phyloP scores from a whole-genome alignment of 2,113 vertebrate species.

The Tiliqua scincoides region DNA sequence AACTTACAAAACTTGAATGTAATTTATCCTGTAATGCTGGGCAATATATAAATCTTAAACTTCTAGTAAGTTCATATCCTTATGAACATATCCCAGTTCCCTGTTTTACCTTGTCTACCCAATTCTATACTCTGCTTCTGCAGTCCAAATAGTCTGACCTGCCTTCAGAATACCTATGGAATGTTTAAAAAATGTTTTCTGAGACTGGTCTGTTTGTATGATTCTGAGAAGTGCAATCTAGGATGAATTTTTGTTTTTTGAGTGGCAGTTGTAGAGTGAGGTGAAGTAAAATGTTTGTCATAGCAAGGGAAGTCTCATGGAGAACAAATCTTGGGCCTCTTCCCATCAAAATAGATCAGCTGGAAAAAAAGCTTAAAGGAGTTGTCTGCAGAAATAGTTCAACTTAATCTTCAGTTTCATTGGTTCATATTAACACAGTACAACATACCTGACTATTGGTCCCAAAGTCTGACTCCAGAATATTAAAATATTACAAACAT shows the following conservation, averaged over 20 bases:
- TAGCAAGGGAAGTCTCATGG: neutral
- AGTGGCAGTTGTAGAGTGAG: constrained; percentile 13
- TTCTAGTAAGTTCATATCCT: constrained; percentile 31
- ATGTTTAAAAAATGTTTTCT: constrained; percentile 45
- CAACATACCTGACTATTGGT: constrained; percentile 34
- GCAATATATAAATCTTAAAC: constrained; percentile 54
- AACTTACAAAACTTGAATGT: constrained; percentile 51
- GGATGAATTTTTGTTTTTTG: constrained; percentile 26
- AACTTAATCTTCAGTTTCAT: constrained; percentile 40
- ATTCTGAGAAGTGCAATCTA: constrained; percentile 4
- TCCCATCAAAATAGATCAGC: constrained; percentile 39
- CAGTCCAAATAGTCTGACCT: constrained; percentile 44
- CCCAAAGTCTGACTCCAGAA: constrained; percentile 68
- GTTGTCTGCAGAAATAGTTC: constrained; percentile 38
- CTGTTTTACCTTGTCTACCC: neutral
- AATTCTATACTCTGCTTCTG: constrained; percentile 57
- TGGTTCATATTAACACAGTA: constrained; percentile 38
- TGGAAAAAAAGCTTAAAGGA: constrained; percentile 39
- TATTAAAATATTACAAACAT: constrained; percentile 63
- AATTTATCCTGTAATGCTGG: constrained; percentile 56
- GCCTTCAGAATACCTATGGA: constrained; percentile 41
- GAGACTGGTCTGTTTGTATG: constrained; percentile 34
- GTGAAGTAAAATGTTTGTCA: neutral
- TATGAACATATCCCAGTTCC: constrained; percentile 1
- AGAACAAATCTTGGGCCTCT: constrained; percentile 14